Evolutionary conservation across 2,888 invertebrate species (phyloP).

Genomic region (Catocala nupta): DNA sequence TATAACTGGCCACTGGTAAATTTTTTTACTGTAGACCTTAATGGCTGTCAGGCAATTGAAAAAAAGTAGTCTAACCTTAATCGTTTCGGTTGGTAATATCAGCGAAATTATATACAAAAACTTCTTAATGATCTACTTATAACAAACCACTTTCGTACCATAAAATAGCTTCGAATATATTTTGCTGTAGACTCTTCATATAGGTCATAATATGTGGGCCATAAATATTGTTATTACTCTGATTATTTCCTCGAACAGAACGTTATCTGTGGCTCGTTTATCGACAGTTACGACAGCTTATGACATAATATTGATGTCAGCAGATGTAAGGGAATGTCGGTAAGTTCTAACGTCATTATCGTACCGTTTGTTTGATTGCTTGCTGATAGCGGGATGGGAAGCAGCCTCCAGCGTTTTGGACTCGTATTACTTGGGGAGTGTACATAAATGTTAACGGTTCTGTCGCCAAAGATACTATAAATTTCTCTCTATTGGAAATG

Average conservation of each 20-base stretch:
- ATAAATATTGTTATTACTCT: slow-evolving; percentile 57
- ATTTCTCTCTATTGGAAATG: slow-evolving; percentile 4
- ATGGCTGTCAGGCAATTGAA: not conserved
- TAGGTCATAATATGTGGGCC: slow-evolving; percentile 37
- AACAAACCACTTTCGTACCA: not conserved
- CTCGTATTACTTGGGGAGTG: slow-evolving; percentile 69
- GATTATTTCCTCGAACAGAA: slow-evolving; percentile 58
- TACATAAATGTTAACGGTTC: slow-evolving; percentile 68
- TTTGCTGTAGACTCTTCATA: slow-evolving; percentile 13
- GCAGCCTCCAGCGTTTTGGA: slow-evolving; percentile 62
- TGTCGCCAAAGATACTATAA: slow-evolving; percentile 51
- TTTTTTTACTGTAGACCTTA: not conserved
- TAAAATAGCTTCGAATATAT: not conserved
- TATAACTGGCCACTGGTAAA: not conserved
- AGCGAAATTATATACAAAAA: slow-evolving; percentile 3
- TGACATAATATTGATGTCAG: slow-evolving; percentile 64
- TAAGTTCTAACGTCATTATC: slow-evolving; percentile 68
- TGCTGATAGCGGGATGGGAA: slow-evolving; percentile 64
- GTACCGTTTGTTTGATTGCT: slow-evolving; percentile 74
- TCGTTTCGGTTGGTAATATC: slow-evolving; percentile 1
- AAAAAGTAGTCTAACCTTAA: not conserved
- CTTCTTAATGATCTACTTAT: not conserved
- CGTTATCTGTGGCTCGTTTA: slow-evolving; percentile 52
- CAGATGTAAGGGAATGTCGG: slow-evolving; percentile 61
- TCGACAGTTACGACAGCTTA: too few relatives aligned